Base-by-base conservation (phyloP, 2,113 vertebrate species). In the Plotosus lineatus region DNA sequence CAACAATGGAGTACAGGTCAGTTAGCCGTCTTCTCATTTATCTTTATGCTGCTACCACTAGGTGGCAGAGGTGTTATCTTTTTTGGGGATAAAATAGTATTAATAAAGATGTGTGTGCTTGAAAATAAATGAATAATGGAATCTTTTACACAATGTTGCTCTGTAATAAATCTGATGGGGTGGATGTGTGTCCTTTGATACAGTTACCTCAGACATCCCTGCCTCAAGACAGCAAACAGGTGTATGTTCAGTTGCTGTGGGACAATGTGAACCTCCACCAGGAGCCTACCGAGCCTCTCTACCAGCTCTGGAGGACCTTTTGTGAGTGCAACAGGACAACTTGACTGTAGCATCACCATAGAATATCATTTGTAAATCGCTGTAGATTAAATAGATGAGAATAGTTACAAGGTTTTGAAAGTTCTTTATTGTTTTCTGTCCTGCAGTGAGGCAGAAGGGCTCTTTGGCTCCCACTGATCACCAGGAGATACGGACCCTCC, bases 181-280 rank as follows among this genome's bases (percentile, higher is more conserved):
- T 63, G 48, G 23, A 68, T 42, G 23, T 68, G 38, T n/a, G 28
- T 8, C 6, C 26, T 82, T 44, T 87, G 56, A 48, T 91, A 69
- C 88, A 98, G 98, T 94, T 98, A 82, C 95, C 96, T 15, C 87
- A 96, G 76, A 95, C 95, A 0, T 95, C 95, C 53, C 91, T 99
- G 86, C 93, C 94, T 81, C 96, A 98, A 89, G 97, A 99, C 86
- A 98, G 94, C 89, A 99, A 98, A 89, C 93, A 96, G 79, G 98
- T 99, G 0, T 98, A 91, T 60, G 91, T 99, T 75, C 97, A 98
- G 79, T 91, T 99, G 53, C 91, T 99, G 23, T 99, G 98, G 98
- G 98, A 99, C 91, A 99, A 99, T 83, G 94, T 96, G 84, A 98
- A 98, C 83, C 93, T 99, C 79, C 97, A 99, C 86, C 95, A 97